Evolutionary conservation across 2,797 vertebrate species (phyloP), one percentile per base, ranked within the genome.

Genomic region (Apogon talboti): DNA sequence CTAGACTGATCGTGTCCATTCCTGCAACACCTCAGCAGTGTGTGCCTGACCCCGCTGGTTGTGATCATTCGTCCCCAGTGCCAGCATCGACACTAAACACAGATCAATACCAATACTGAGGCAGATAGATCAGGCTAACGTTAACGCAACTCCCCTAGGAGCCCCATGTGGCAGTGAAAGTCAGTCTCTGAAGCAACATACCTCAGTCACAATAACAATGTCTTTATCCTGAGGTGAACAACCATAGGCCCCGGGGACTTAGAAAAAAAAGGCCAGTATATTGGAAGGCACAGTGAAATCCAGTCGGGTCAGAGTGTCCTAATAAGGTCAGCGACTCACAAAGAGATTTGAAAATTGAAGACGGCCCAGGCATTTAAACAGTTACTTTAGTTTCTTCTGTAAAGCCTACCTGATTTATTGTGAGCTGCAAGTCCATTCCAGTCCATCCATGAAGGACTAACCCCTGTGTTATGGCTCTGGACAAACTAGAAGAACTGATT

Each of bases 31-130:
- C 66, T 12, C 11, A 13, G 42, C 9, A 2, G 46, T 53, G 71
- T 71, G 60, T 70, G 80, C 80, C 74, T 2, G 11, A 12, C 49
- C 49, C 48, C 60, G 40, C 48, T 74, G 53, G n/a, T 54, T 64
- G 71, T 71, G 78, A 89, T 88, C 81, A 84, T 84, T 78, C 75
- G 72, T 86, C 83, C 81, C 74, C 74, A 74, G 85, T 54, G 79
- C 54, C 50, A 12, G 57, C 71, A 83, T 82, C 49, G 73, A 85
- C 86, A 84, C 82, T 84, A 74, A 89, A 84, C 75, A 66, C 2
- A 68, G 81, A 91, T 91, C 88, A 74, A 91, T 92, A 86, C 72
- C 81, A 82, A 83, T 75, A 82, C 61, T 33, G 76, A 76, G 71
- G 78, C 64, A 78, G 82, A 88, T 82, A 76, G 79, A 83, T 89